Evolutionary conservation across 2,113 vertebrate genomes (phyloP), one percentile per base, ranked within the genome.

Genomic region (Syrmaticus mikado): DNA sequence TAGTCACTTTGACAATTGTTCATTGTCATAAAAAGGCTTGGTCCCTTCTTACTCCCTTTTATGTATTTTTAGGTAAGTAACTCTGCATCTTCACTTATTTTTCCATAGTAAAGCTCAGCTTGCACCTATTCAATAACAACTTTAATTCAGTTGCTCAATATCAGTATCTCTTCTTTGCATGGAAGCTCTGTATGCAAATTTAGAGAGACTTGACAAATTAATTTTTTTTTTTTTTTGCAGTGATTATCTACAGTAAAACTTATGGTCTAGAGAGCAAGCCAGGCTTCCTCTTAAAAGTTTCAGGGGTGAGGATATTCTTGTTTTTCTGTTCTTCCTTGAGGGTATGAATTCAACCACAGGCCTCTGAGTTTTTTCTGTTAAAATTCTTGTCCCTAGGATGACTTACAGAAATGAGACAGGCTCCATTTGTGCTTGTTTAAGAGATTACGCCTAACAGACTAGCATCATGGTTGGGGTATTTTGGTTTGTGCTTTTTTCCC

Each of bases 231-330:
- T 90, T 91, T 83, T 81, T n/a, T n/a, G 45, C 70, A 41, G 40
- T 43, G 36, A 27, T n/a, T 36, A 7, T 60, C 50, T 81, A 14
- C 30, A 85, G 55, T 82, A 62, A 90, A 50, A 83, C 58, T 20
- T 40, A 1, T 46, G 55, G 25, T 72, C 12, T 82, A 27, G 61
- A n/a, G 20, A 72, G 32, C 8, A 38, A 65, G 52, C 46, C 65
- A 24, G 40, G 34, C 16, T 74, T 53, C 27, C 52, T 53, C 52
- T 53, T 53, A 53, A 9, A 53, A 53, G 52, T 28, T 21, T 66
- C 68, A 28, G 27, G 8, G 3, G 0, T 2, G 10, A 2, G 3
- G 27, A 11, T 62, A 27, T 25, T 6, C 25, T 11, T 62, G 9
- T 10, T 60, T 25, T 40, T 40, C 34, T 40, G 17, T 3, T 17